Base-by-base conservation (phyloP, 2,113 vertebrate genomes). In the Agelaius tricolor region DNA sequence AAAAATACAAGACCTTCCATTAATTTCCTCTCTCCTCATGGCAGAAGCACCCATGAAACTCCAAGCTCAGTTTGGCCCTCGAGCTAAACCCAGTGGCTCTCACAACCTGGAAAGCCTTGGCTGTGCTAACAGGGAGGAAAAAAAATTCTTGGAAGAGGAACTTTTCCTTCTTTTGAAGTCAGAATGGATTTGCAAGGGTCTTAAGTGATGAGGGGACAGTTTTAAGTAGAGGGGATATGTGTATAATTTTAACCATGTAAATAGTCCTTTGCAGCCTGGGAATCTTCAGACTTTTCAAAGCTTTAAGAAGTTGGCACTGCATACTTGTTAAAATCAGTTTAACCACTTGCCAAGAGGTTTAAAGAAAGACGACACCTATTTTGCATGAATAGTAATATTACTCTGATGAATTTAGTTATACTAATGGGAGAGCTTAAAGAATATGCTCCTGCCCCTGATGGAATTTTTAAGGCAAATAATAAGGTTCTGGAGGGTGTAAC, bases 381-480 rank as follows among this genome's bases (percentile, higher is more conserved):
- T 97, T 97, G 93, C 96, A 95, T 95, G 94, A 97, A 97, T 94
- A 94, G 96, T 87, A 91, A 96, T 90, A 96, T 97, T 94, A 73
- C 93, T 92, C 93, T 97, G 96, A 96, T 97, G 96, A 97, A 95
- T 97, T 96, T 90, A 95, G 92, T 67, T 66, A 69, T 76, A 93
- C 84, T 94, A 94, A 73, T 84, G 30, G 94, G 72, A 89, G 79
- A 81, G 80, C 81, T 78, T 95, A 96, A 94, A 96, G 87, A 94
- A 95, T 90, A 74, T 51, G 82, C 55, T 83, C 92, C 88, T 87
- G 88, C 84, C 93, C 72, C 88, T 73, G 84, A 94, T 72, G 84
- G 93, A 77, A 85, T 93, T 94, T 97, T 96, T 88, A 95, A 96
- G 90, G 94, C 69, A 96, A 94, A 96, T 97, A 97, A 96, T 90